Percentiles rank a stretch among this genome's conserved stretches.
phyloP scores from a whole-genome alignment of 2,113 vertebrate species.

The Saguinus midas region DNA sequence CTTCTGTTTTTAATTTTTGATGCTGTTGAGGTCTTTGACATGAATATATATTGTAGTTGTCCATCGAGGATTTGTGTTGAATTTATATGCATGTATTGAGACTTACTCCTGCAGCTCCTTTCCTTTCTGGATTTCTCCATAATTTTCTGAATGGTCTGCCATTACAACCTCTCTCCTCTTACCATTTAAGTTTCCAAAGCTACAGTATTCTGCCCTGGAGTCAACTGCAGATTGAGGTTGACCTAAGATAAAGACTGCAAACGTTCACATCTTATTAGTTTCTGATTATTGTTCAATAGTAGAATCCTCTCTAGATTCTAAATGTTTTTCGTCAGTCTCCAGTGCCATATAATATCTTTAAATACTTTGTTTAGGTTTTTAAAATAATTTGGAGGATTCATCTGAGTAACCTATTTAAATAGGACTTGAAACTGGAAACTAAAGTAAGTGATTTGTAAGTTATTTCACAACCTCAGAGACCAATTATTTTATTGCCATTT shows the following conservation, averaged over 20 bases:
- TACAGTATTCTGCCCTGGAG: neutral
- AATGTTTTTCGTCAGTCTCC: neutral
- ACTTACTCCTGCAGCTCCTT: neutral
- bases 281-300: neutral
- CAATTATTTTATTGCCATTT: constrained; percentile 15
- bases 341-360: neutral
- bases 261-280: neutral
- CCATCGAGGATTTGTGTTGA: neutral
- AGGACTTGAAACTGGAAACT: neutral
- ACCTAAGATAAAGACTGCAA: neutral
- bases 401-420: neutral
- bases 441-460: neutral
- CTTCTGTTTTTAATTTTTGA: neutral
- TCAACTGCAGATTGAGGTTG: neutral
- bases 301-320: neutral
- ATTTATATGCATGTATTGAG: neutral
- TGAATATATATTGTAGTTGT: neutral
- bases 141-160: neutral
- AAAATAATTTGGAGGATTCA: neutral
- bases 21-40: neutral
- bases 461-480: neutral
- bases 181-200: neutral
- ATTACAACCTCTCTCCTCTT: neutral
- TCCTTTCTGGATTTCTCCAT: neutral
- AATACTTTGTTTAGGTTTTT: neutral